A percentile compares a stretch with the other conserved stretches of the same genome.
phyloP scores from a whole-genome alignment of 2,797 vertebrate species.

The Halcyon smyrnensis region DNA sequence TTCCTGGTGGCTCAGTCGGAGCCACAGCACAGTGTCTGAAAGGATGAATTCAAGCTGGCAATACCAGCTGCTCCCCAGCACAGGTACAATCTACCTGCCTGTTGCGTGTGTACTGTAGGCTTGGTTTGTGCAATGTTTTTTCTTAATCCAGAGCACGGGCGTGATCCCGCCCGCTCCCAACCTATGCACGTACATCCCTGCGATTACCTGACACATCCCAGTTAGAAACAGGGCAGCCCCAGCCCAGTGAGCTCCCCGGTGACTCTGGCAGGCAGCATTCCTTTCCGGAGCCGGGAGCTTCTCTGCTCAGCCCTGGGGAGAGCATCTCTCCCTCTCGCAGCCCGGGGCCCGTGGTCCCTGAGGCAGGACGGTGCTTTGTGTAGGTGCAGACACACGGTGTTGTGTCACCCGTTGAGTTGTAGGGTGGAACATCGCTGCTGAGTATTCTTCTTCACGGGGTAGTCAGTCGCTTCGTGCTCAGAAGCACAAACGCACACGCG shows the following conservation, averaged over 20 bases:
- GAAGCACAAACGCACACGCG: background rate
- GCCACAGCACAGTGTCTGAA: background rate
- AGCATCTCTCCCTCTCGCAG: background rate
- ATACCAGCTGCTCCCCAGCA: background rate
- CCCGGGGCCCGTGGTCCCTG: background rate
- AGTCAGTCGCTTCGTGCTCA: background rate
- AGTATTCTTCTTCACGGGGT: background rate
- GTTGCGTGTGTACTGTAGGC: background rate
- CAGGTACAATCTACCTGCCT: background rate
- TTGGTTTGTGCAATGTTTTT: background rate
- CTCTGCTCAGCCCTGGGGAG: background rate
- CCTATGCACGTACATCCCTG: fast-evolving
- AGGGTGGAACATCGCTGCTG: background rate
- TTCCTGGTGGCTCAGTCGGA: background rate
- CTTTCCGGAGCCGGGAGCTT: background rate
- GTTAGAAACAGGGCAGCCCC: background rate
- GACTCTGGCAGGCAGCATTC: background rate
- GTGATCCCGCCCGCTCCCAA: background rate
- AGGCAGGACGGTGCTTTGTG: background rate
- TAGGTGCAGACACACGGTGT: fast-evolving
- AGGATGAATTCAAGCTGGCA: background rate
- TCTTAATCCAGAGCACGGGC: background rate
- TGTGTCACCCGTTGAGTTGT: background rate
- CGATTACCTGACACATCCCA: background rate
- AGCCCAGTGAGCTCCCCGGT: background rate